Evolutionary conservation across 2,888 invertebrate genomes (phyloP), one percentile per base, ranked within the genome.

Genomic region (Arenicola marina): DNA sequence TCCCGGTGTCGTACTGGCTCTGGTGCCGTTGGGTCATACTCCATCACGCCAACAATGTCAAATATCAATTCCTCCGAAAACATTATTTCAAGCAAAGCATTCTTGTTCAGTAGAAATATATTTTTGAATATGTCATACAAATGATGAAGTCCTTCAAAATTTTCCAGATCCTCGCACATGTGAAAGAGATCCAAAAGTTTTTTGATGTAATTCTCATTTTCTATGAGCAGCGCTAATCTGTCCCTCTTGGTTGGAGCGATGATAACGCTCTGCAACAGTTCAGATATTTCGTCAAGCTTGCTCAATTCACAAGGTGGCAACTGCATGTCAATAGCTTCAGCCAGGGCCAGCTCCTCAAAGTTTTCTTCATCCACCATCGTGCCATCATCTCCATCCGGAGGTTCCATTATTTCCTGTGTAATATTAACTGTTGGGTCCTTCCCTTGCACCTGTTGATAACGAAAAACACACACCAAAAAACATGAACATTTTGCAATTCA

Each of bases 381-480:
- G n/a, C n/a, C n/a, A 15, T 66, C 68, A 24, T 56, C 61, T 4
- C 46, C 51, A n/a, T 82, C 82, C 4, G 78, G 80, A n/a, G n/a
- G n/a, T 61, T 83, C 83, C 34, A 77, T 76, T 59, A 78, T 75
- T 62, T 83, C 75, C 85, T 97, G 97, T 56, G 97, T 97, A 68
- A 97, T 94, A 84, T 97, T 95, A 65, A 97, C 95, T 31, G 95
- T 95, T 1, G 98, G 98, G 87, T 99, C 98, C 85, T 96, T 96
- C 43, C 98, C 98, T 88, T 99, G 99, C 44, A 99, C 94, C 90
- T 92, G 83, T n/a, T n/a, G n/a, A n/a, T n/a, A n/a, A n/a, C n/a
- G n/a, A n/a, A n/a, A n/a, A n/a, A n/a, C n/a, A n/a, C n/a, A n/a
- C n/a, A n/a, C n/a, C n/a, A 2, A 61, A 56, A 15, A 24, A 26